A percentile compares a stretch with the other conserved stretches of the same genome.
These are phyloP conservation scores for Brachystomella parvula DNA, from an alignment of 1,140 invertebrate genomes.

Conservation along the genomic window DNA sequence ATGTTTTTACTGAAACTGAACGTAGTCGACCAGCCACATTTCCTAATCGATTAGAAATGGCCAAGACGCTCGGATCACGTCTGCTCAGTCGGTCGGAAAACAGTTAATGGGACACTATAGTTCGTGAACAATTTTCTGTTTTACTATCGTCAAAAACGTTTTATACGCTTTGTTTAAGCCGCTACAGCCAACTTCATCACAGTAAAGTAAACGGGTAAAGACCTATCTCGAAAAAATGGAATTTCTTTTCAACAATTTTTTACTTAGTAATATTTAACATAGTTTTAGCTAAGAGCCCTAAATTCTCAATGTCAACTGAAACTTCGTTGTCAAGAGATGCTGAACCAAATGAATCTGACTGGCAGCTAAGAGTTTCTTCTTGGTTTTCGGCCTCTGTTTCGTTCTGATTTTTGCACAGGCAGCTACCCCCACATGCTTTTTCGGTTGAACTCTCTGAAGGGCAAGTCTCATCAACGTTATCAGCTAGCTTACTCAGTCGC, in stretches of 20 bases:
- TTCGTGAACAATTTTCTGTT: too few species aligned
- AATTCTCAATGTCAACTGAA: constrained; percentile 28
- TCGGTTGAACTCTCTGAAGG: not conserved
- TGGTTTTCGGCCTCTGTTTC: not conserved
- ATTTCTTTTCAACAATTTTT: constrained; percentile 2
- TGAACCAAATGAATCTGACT: constrained; percentile 2
- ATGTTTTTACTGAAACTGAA: too few species aligned
- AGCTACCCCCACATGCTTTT: constrained; percentile 13
- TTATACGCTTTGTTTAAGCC: too few species aligned
- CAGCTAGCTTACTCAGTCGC: not conserved
- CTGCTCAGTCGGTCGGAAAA: too few species aligned
- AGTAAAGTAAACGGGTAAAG: not conserved
- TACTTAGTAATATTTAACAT: not conserved
- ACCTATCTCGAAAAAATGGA: not conserved
- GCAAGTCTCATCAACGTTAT: not conserved
- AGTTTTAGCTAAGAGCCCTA: constrained; percentile 18
- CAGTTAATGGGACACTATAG: too few species aligned
- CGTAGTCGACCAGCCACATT: too few species aligned
- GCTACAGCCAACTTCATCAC: not conserved
- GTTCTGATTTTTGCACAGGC: constrained; percentile 8
- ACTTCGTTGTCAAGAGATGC: not conserved
- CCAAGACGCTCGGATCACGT: too few species aligned
- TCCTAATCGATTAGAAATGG: too few species aligned
- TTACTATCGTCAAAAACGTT: too few species aligned
- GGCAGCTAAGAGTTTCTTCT: constrained; percentile 24